Evolutionary conservation across 2,113 vertebrate species (phyloP).

Genomic region (Corythornis madagascariensis): DNA sequence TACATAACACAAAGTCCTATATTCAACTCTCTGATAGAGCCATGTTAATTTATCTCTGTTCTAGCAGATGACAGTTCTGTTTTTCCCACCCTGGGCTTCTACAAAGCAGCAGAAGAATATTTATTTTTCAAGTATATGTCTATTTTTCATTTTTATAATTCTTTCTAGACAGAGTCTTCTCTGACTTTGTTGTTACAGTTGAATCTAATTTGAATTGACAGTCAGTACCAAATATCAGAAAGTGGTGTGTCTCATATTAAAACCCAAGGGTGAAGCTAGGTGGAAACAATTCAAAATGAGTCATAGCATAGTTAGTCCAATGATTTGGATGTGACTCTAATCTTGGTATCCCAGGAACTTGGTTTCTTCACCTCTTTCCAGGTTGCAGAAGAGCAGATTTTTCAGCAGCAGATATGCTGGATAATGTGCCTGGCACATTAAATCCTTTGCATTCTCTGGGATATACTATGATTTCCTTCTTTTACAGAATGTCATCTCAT

Average conservation of each 20-base stretch:
- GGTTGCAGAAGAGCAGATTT: not conserved
- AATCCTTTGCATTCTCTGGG: not conserved
- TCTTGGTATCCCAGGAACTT: not conserved
- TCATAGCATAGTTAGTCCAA: not conserved
- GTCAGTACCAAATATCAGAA: not conserved
- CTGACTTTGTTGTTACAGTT: not conserved
- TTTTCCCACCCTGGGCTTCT: not conserved
- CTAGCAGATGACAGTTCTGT: constrained; percentile 19
- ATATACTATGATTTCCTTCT: not conserved
- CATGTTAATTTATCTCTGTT: not conserved
- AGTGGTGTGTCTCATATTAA: not conserved
- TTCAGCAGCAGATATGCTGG: not conserved
- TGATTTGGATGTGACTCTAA: not conserved
- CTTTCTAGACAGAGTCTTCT: not conserved
- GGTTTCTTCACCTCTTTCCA: not conserved
- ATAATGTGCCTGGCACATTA: not conserved
- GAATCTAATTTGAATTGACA: constrained; percentile 20
- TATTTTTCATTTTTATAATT: not conserved
- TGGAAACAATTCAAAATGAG: not conserved
- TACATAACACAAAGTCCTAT: constrained; percentile 4
- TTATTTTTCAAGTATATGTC: constrained; percentile 1
- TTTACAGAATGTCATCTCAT: not conserved
- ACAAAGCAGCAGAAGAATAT: not conserved
- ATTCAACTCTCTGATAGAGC: not conserved
- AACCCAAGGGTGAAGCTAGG: not conserved